phyloP scores from a whole-genome alignment of 2,113 vertebrate species.

The Oceanites oceanicus region DNA sequence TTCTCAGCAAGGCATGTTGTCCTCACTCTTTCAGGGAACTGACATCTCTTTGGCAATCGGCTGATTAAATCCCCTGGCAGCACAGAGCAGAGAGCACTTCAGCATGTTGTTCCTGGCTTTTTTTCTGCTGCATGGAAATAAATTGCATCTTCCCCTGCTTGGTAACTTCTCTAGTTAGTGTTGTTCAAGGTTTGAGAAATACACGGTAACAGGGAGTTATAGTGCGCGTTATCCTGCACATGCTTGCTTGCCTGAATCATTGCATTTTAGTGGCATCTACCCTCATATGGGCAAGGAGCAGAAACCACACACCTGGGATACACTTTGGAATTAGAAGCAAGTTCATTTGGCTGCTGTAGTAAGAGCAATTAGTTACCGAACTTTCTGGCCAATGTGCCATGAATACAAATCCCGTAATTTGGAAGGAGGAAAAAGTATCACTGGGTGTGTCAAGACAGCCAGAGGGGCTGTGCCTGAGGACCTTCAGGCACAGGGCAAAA shows the following conservation, averaged over 20 bases:
- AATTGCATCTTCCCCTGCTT: not conserved
- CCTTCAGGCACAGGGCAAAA: not conserved
- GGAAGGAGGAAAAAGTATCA: not conserved
- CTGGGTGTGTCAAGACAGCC: not conserved
- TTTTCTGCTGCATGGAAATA: not conserved
- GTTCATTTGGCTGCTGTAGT: not conserved
- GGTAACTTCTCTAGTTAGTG: not conserved
- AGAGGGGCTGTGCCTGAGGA: not conserved
- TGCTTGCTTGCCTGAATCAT: not conserved
- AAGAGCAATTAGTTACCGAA: not conserved
- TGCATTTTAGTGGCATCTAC: not conserved
- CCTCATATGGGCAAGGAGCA: not conserved
- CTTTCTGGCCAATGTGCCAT: not conserved
- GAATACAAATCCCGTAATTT: not conserved
- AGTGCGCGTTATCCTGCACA: not conserved
- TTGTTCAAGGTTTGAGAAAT: not conserved
- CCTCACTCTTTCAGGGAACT: slow-evolving; percentile 49
- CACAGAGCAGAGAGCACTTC: slow-evolving; percentile 25
- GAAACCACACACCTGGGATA: not conserved
- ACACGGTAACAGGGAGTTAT: not conserved
- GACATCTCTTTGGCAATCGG: slow-evolving; percentile 52
- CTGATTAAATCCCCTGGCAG: slow-evolving; percentile 58
- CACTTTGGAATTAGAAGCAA: not conserved
- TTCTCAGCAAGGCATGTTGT: slow-evolving; percentile 30
- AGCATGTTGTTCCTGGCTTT: not conserved